These are phyloP conservation scores for Notarius quadriscutis DNA, from an alignment of 2,113 vertebrate species.

Conservation along the genomic window DNA sequence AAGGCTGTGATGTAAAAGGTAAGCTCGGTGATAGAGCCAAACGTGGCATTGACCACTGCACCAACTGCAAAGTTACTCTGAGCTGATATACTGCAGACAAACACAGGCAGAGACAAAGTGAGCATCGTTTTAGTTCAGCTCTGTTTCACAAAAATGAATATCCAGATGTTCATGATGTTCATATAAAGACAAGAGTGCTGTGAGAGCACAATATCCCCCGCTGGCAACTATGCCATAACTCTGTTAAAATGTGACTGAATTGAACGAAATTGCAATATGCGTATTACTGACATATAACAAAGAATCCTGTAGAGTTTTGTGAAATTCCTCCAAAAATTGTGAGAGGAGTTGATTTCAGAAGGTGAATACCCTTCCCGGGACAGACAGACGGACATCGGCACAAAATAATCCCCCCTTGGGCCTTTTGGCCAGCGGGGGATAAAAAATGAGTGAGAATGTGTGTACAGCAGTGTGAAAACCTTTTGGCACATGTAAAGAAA, in stretches of 20 bases:
- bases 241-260: no score
- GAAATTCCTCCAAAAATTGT: no score
- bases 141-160: neutral
- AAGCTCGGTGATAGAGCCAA: conserved; percentile 86
- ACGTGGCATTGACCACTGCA: conserved; percentile 85
- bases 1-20: conserved; percentile 89
- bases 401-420: no score
- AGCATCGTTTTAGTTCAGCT: neutral
- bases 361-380: no score
- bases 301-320: no score
- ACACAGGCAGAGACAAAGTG: neutral
- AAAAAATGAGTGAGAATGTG: neutral
- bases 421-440: neutral
- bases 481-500: neutral
- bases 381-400: no score
- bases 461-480: neutral
- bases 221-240: no score
- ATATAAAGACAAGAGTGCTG: neutral
- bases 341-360: no score
- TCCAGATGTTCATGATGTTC: neutral
- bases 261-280: no score
- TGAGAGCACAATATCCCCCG: no score
- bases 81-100: conserved; percentile 79
- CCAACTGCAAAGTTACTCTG: conserved; percentile 88
- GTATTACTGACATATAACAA: no score